These are phyloP conservation scores for Azorinus chamasolen DNA, from an alignment of 2,888 invertebrate species.

Conservation along the genomic window DNA sequence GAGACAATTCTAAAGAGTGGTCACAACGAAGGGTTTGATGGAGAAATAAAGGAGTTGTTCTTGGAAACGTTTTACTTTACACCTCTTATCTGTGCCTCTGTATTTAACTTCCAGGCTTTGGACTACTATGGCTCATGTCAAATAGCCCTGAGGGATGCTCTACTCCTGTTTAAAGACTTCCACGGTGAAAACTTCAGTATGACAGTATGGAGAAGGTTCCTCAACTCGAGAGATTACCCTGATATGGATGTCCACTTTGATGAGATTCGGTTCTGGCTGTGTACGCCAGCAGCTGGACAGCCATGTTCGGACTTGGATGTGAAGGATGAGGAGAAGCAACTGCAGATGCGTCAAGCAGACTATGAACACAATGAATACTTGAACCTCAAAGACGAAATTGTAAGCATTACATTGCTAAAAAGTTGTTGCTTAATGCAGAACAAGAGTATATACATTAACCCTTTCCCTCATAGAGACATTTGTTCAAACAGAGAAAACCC, in stretches of 20 bases:
- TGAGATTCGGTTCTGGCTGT: conserved; percentile 80
- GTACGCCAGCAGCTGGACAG: conserved; percentile 69
- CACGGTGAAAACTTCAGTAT: conserved; percentile 81
- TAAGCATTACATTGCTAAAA: not conserved
- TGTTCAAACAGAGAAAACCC: too few species aligned
- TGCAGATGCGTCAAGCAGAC: conserved; percentile 59
- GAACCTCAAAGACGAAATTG: conserved; percentile 13
- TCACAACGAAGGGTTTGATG: too few species aligned
- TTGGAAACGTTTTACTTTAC: too few species aligned
- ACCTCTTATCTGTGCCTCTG: too few species aligned
- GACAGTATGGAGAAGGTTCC: conserved; percentile 78
- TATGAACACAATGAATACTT: conserved; percentile 53
- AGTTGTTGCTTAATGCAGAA: too few species aligned
- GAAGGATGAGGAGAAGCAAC: conserved; percentile 66
- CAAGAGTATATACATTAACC: too few species aligned
- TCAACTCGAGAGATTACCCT: conserved; percentile 69
- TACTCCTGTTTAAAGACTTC: conserved; percentile 80
- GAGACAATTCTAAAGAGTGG: too few species aligned
- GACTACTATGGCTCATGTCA: conserved; percentile 68
- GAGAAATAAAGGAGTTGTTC: too few species aligned
- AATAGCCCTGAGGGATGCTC: conserved; percentile 77
- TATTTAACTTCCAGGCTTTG: conserved; percentile 51
- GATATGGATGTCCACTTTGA: conserved; percentile 79
- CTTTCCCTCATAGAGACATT: too few species aligned
- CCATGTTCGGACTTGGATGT: conserved; percentile 69